Evolutionary conservation across 2,113 vertebrate species (phyloP).

Genomic region (Lasiurus borealis): DNA sequence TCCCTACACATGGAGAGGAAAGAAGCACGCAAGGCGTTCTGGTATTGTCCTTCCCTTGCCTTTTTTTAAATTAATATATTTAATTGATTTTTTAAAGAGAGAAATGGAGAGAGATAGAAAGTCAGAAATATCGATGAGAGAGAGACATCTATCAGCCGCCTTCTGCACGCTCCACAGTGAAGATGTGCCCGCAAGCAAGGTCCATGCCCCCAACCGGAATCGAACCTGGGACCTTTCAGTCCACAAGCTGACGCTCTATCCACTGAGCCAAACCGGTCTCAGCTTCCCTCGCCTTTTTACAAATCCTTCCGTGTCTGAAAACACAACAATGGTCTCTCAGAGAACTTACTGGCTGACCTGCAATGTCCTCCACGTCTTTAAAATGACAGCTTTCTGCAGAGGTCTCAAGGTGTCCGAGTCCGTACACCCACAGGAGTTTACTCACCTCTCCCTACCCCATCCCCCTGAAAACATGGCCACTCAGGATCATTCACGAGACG

Average conservation of each 20-base stretch:
- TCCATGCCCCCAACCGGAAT: no score
- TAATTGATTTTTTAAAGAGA: no score
- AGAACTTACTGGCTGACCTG: slow-evolving; percentile 1
- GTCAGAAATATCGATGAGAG: no score
- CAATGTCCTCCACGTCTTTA: slow-evolving; percentile 13
- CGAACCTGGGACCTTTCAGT: no score
- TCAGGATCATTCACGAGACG: neutral
- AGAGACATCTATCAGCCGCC: no score
- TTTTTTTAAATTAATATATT: no score
- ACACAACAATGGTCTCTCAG: slow-evolving; percentile 8
- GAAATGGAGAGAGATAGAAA: no score
- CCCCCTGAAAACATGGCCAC: neutral
- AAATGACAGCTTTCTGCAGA: neutral
- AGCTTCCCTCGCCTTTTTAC: neutral
- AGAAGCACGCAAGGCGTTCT: fast-evolving
- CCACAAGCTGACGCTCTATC: no score
- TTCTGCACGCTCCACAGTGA: no score
- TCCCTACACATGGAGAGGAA: neutral
- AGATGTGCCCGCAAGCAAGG: no score
- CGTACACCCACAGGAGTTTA: fast-evolving
- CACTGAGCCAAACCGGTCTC: no score
- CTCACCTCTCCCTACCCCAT: neutral
- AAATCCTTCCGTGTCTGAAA: neutral
- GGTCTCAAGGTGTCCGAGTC: neutral
- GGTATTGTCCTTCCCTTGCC: neutral